These are phyloP conservation scores for Eupithecia abbreviata DNA, from an alignment of 2,888 invertebrate genomes.

Conservation along the genomic window DNA sequence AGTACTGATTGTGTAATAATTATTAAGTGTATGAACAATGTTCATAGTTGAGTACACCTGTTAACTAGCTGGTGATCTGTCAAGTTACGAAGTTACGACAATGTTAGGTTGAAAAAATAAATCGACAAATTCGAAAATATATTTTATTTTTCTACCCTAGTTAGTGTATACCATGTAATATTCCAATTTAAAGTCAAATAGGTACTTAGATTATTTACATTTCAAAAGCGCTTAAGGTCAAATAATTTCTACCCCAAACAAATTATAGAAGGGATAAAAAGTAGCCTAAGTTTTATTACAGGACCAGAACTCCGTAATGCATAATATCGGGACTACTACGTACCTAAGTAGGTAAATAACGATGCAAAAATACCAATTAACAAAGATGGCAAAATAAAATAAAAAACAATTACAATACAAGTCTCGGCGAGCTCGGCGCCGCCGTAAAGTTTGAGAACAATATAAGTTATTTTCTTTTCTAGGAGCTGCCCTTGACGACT, in stretches of 20 bases:
- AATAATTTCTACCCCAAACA: too few species aligned
- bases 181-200: too few species aligned
- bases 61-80: conserved; percentile 81
- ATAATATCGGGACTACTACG: too few species aligned
- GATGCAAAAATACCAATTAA: too few species aligned
- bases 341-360: too few species aligned
- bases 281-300: too few species aligned
- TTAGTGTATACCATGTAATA: too few species aligned
- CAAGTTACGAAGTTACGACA: conserved; percentile 79
- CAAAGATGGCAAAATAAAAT: too few species aligned
- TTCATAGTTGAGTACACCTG: conserved; percentile 81
- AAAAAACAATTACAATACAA: neutral
- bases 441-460: neutral
- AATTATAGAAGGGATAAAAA: too few species aligned
- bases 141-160: conserved; percentile 57
- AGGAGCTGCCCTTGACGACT: neutral
- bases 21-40: conserved; percentile 82
- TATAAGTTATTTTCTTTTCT: neutral
- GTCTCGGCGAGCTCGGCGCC: neutral
- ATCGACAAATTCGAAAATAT: conserved; percentile 67
- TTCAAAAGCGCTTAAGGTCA: too few species aligned
- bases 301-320: too few species aligned
- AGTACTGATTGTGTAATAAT: conserved; percentile 80
- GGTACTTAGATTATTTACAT: too few species aligned
- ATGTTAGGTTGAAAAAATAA: conserved; percentile 83